These are phyloP conservation scores for Ctena decussata DNA, from an alignment of 2,888 invertebrate species.

Conservation along the genomic window DNA sequence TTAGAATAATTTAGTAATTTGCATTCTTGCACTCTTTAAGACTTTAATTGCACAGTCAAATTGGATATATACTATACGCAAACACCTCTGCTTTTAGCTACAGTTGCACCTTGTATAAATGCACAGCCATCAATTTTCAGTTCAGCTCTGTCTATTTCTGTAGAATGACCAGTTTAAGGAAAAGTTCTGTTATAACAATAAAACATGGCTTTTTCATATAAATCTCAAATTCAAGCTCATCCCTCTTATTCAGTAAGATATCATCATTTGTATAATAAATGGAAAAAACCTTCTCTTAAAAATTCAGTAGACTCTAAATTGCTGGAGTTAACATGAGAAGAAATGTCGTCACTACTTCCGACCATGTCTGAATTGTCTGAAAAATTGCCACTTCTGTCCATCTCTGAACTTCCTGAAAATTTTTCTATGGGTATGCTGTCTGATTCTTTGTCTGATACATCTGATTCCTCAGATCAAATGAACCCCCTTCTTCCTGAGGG, in stretches of 20 bases:
- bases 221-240: background rate
- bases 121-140: background rate
- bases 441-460: too few relatives aligned
- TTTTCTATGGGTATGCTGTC: too few relatives aligned
- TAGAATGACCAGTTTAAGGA: background rate
- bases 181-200: background rate
- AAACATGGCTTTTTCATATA: background rate
- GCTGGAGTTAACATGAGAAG: too few relatives aligned
- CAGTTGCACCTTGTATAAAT: background rate
- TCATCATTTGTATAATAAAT: background rate
- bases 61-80: background rate
- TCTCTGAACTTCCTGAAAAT: too few relatives aligned
- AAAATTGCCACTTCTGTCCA: too few relatives aligned
- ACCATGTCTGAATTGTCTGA: too few relatives aligned
- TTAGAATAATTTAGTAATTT: background rate
- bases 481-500: too few relatives aligned
- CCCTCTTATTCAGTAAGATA: background rate
- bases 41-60: too few relatives aligned
- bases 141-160: background rate
- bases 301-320: too few relatives aligned
- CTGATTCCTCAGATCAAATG: too few relatives aligned
- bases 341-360: too few relatives aligned
- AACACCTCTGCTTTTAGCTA: background rate
- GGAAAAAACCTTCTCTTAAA: too few relatives aligned
- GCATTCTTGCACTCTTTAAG: background rate